Evolutionary conservation across 2,888 invertebrate species (phyloP).

Genomic region (Aspidapion aeneum): DNA sequence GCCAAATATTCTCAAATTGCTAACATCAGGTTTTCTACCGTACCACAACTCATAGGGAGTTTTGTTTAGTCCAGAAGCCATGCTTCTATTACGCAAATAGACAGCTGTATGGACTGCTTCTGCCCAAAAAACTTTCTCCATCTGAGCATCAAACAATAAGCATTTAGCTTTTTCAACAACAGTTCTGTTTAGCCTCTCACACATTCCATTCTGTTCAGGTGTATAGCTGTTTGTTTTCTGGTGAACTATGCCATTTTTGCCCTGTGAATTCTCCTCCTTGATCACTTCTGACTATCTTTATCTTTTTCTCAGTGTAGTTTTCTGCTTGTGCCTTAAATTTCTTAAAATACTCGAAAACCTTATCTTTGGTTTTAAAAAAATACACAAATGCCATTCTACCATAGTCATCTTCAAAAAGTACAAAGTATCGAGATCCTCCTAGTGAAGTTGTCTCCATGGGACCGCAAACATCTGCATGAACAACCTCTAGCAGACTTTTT

Average conservation of each 20-base stretch:
- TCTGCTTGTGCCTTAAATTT: slow-evolving; percentile 32
- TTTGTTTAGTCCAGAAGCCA: slow-evolving; percentile 16
- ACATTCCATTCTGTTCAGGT: slow-evolving; percentile 27
- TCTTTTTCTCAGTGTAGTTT: slow-evolving; percentile 30
- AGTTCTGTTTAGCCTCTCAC: slow-evolving; percentile 31
- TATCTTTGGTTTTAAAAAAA: slow-evolving; percentile 31
- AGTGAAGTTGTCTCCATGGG: slow-evolving; percentile 23
- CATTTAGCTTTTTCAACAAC: slow-evolving; percentile 32
- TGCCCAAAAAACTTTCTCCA: slow-evolving; percentile 31
- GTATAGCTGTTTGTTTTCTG: background rate
- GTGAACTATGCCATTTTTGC: background rate
- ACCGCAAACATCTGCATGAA: slow-evolving; percentile 33
- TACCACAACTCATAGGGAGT: slow-evolving; percentile 39
- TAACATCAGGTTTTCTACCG: slow-evolving; percentile 33
- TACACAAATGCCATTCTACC: slow-evolving; percentile 19
- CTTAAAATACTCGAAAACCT: slow-evolving; percentile 29
- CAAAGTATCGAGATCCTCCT: slow-evolving; percentile 21
- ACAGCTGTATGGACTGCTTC: slow-evolving; percentile 32
- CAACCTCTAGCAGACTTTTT: slow-evolving; percentile 27
- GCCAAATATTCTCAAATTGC: slow-evolving; percentile 36
- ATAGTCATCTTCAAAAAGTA: slow-evolving; percentile 17
- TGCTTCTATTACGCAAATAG: slow-evolving; percentile 29
- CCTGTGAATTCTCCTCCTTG: slow-evolving; percentile 30
- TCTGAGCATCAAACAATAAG: slow-evolving; percentile 29
- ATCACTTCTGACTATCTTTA: slow-evolving; percentile 34